Conservation (phyloP, 2,113 vertebrate genomes). For the Strix uralensis region DNA sequence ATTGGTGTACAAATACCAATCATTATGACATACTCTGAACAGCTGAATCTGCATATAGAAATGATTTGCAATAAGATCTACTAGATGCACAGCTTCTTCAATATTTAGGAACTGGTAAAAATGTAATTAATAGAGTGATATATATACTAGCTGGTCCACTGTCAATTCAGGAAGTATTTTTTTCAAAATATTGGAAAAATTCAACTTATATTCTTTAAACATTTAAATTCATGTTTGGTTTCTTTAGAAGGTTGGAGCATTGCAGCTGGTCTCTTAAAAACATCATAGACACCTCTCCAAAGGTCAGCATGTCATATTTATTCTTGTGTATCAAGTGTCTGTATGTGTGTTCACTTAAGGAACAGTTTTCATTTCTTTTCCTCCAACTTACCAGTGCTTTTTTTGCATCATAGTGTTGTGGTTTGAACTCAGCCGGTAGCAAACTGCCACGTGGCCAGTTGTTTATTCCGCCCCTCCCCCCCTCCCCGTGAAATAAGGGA, state of each 20-base stretch:
- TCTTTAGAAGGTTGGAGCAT: neutral
- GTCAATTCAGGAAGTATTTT: neutral
- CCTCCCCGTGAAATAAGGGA: no score
- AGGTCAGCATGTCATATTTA: neutral
- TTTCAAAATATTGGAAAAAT: neutral
- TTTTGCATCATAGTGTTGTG: neutral
- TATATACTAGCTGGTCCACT: neutral
- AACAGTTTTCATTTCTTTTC: neutral
- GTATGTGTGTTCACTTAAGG: neutral
- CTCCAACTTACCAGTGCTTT: neutral
- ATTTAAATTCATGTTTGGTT: neutral
- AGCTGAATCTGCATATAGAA: neutral
- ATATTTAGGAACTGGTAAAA: neutral
- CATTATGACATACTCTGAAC: neutral
- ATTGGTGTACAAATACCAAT: neutral
- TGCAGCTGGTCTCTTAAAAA: neutral
- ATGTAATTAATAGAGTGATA: neutral
- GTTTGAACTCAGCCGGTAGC: no score
- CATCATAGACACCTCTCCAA: neutral
- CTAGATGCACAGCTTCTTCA: neutral
- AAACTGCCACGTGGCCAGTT: no score
- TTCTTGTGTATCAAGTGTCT: neutral
- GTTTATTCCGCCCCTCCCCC: no score
- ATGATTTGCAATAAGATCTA: neutral
- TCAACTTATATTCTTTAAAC: neutral